A percentile compares a stretch with the other conserved stretches of the same genome.
Conservation (phyloP, 2,113 vertebrate species). For the Misgurnus mizolepis region DNA sequence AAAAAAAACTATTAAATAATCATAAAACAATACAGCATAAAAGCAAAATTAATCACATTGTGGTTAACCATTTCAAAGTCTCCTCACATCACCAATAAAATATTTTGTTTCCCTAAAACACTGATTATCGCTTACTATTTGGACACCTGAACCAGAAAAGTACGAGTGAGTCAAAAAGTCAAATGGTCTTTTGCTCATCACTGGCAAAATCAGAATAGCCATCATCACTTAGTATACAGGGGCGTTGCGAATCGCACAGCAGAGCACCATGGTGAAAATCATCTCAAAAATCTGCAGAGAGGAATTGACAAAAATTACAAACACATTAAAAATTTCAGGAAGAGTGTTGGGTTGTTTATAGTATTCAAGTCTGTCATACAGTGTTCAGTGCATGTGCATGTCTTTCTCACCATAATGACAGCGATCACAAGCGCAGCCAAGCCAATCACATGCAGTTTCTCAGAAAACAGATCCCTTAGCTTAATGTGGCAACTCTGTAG, state of each 20-base stretch:
- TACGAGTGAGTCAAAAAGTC: not conserved
- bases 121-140: not conserved
- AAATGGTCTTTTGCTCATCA: slow-evolving; percentile 1
- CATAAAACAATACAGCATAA: slow-evolving; percentile 17
- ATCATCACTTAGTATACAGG: slow-evolving; percentile 37
- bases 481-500: slow-evolving; percentile 80
- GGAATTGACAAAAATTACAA: not conserved
- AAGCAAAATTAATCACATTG: not conserved
- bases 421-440: slow-evolving; percentile 89
- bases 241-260: slow-evolving; percentile 49
- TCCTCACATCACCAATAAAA: not conserved
- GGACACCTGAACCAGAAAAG: slow-evolving; percentile 9
- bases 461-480: slow-evolving; percentile 85
- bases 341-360: not conserved
- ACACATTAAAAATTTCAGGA: not conserved
- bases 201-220: not conserved
- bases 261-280: slow-evolving; percentile 53
- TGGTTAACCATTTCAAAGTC: not conserved
- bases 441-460: slow-evolving; percentile 91
- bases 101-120: not conserved
- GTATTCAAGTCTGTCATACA: not conserved
- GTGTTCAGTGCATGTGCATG: not conserved
- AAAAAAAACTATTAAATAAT: slow-evolving; percentile 1
- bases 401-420: slow-evolving; percentile 88
- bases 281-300: slow-evolving; percentile 50